A percentile compares a stretch with the other conserved stretches of the same genome.
phyloP scores from a whole-genome alignment of 2,113 vertebrate genomes.

The Jacana jacana region DNA sequence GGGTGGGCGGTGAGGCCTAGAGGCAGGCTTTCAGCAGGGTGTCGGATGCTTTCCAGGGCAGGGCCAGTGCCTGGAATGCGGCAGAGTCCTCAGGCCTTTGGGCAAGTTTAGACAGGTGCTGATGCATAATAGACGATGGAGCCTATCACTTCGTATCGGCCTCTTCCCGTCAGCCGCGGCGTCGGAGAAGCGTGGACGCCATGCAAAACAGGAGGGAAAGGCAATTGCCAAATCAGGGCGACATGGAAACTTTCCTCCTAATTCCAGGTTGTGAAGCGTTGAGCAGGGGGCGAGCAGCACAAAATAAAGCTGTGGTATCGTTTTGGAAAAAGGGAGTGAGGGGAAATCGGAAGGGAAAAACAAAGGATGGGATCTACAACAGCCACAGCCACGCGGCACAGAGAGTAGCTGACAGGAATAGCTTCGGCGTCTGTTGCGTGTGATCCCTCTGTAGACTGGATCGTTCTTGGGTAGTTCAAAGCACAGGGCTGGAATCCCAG shows the following conservation, averaged over 20 bases:
- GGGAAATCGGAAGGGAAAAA: background rate
- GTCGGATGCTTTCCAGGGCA: background rate
- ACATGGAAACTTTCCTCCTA: background rate
- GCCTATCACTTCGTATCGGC: background rate
- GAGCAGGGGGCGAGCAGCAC: background rate
- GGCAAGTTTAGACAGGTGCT: background rate
- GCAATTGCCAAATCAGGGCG: background rate
- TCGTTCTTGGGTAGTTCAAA: background rate
- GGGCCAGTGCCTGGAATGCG: conserved; percentile 3
- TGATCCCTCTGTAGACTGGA: background rate
- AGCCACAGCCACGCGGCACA: background rate
- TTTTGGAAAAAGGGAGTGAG: background rate
- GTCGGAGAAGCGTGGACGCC: background rate
- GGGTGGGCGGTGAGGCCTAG: background rate
- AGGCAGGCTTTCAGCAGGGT: background rate
- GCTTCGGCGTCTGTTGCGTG: background rate
- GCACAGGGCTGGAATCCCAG: background rate
- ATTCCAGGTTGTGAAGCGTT: background rate
- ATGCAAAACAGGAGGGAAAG: background rate
- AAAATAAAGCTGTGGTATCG: background rate
- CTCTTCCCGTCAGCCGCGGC: background rate
- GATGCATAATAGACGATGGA: conserved; percentile 6
- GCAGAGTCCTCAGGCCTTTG: background rate
- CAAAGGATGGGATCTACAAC: background rate
- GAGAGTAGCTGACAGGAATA: background rate